Evolutionary conservation across 2,797 vertebrate species (phyloP).

Genomic region (Pterois miles): DNA sequence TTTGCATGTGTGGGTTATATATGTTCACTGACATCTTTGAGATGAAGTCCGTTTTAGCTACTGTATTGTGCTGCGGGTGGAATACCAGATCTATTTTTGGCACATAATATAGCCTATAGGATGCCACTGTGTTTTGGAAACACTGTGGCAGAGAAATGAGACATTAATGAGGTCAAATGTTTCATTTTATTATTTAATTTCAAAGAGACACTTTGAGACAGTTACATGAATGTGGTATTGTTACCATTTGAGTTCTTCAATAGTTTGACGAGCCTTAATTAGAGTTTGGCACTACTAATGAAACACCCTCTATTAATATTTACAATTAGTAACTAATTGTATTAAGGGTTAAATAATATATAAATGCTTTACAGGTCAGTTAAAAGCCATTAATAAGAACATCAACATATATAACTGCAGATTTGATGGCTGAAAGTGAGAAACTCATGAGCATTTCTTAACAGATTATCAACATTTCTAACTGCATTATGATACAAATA

Average conservation of each 20-base stretch:
- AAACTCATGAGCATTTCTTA: neutral
- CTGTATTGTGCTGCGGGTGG: constrained; percentile 5
- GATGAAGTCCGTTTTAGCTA: constrained; percentile 2
- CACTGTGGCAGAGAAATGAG: neutral
- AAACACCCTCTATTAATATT: neutral
- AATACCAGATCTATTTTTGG: constrained; percentile 47
- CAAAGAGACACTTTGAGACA: neutral
- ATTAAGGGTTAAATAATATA: neutral
- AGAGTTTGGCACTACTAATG: neutral
- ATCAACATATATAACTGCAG: neutral
- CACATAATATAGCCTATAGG: neutral
- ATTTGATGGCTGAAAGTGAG: neutral
- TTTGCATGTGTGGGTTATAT: constrained; percentile 37
- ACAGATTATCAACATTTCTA: neutral
- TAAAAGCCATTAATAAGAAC: too few species aligned
- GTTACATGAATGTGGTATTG: neutral
- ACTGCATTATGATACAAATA: neutral
- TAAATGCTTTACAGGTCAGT: neutral
- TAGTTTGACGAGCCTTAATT: neutral
- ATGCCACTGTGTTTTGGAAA: constrained; percentile 22
- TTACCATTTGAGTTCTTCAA: neutral
- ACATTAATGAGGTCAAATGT: neutral
- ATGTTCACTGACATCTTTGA: constrained; percentile 32
- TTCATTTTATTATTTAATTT: neutral
- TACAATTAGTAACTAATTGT: neutral